phyloP scores from a whole-genome alignment of 2,888 invertebrate genomes.

The Drosophila leonis region DNA sequence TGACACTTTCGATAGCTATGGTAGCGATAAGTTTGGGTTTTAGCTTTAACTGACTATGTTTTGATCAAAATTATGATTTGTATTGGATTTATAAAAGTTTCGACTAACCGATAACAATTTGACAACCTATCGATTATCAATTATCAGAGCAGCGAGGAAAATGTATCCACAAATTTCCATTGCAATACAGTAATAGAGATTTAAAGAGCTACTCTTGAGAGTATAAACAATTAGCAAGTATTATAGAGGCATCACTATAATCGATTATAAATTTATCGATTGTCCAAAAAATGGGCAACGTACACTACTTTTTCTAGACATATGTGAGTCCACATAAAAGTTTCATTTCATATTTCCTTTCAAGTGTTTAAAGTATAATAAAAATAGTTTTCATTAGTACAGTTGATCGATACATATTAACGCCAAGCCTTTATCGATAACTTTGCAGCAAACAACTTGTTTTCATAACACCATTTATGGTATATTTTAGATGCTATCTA shows the following conservation, averaged over 20 bases:
- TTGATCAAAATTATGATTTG: neutral
- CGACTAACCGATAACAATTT: neutral
- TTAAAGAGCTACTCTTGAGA: no score
- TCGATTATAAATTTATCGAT: neutral
- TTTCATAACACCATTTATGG: neutral
- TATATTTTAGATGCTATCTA: conserved; percentile 15
- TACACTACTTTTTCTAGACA: no score
- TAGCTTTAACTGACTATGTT: neutral
- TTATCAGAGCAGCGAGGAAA: no score
- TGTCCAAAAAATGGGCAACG: neutral
- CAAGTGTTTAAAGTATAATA: no score
- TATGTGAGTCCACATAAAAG: no score
- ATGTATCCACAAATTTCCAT: no score
- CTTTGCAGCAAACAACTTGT: neutral
- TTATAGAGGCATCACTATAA: neutral
- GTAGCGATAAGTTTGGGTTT: neutral
- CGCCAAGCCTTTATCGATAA: neutral
- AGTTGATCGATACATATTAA: neutral
- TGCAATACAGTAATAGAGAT: no score
- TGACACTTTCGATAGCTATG: neutral
- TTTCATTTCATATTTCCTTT: no score
- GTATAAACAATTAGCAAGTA: no score
- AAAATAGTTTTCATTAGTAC: neutral
- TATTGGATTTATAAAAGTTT: neutral
- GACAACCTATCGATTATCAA: neutral